These are phyloP conservation scores for Nipponia nippon DNA, from an alignment of 2,113 vertebrate species.

Conservation along the genomic window DNA sequence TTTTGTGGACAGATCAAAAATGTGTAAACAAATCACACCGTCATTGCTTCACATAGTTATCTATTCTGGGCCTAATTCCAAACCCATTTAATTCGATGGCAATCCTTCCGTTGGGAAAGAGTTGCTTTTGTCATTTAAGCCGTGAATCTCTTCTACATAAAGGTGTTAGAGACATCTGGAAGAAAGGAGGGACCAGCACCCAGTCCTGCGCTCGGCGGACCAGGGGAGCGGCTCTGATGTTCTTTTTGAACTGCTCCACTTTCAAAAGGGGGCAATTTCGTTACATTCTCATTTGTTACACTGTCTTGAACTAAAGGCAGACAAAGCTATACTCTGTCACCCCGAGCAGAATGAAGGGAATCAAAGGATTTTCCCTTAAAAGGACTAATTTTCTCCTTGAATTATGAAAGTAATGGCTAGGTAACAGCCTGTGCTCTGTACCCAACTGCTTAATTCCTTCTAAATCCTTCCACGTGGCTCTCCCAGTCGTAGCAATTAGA, in stretches of 20 bases:
- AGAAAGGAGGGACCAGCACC: conserved; percentile 42
- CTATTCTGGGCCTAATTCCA: conserved; percentile 23
- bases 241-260: conserved; percentile 64
- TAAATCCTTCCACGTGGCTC: conserved; percentile 99
- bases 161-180: conserved; percentile 40
- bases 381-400: conserved; percentile 99
- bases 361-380: conserved; percentile 92
- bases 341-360: conserved; percentile 86
- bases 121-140: conserved; percentile 56
- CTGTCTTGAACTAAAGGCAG: conserved; percentile 75
- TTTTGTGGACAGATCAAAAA: conserved; percentile 10
- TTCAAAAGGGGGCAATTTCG: conserved; percentile 74
- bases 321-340: conserved; percentile 82
- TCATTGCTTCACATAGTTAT: not conserved
- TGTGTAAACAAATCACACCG: not conserved
- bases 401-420: conserved; percentile 98
- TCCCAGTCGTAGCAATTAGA: conserved; percentile 95
- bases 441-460: conserved; percentile 94
- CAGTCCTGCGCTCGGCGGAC: not conserved
- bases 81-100: not conserved
- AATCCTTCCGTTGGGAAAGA: not conserved
- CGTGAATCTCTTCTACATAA: conserved; percentile 56
- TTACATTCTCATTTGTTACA: conserved; percentile 79
- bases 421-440: conserved; percentile 98
- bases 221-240: conserved; percentile 50